phyloP scores from a whole-genome alignment of 2,797 vertebrate species.

The Astyanax mexicanus region DNA sequence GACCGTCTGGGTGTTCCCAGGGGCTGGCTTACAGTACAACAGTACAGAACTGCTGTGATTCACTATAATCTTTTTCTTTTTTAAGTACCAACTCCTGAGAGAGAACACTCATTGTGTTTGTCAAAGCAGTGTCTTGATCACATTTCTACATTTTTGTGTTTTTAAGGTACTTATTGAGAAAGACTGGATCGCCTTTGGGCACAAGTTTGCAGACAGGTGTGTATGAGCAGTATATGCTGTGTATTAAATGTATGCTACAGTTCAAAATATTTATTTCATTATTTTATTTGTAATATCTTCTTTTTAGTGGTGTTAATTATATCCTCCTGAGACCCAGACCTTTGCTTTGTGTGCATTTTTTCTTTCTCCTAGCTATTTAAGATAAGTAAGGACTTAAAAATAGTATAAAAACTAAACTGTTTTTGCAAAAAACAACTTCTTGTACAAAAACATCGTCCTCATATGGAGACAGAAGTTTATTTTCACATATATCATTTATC shows the following conservation, averaged over 20 bases:
- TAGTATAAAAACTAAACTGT: too few species aligned
- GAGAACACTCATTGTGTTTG: background rate
- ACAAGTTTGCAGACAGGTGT: slow-evolving; percentile 98
- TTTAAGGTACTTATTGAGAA: slow-evolving; percentile 95
- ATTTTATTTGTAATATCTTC: too few species aligned
- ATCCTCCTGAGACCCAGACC: too few species aligned
- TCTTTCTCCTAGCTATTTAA: too few species aligned
- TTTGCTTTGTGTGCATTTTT: too few species aligned
- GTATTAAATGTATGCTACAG: background rate
- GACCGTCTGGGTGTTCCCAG: background rate
- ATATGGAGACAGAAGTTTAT: too few species aligned
- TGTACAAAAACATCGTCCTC: too few species aligned
- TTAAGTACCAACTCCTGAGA: background rate
- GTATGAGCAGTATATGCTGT: background rate
- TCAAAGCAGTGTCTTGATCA: background rate
- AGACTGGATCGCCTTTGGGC: slow-evolving; percentile 98
- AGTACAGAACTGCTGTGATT: background rate
- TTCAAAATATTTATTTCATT: too few species aligned
- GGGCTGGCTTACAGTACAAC: background rate
- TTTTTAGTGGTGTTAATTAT: too few species aligned
- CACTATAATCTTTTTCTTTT: background rate
- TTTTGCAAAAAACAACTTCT: too few species aligned
- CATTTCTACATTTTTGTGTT: slow-evolving; percentile 8
- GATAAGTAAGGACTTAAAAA: too few species aligned
- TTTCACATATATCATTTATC: too few species aligned